Conservation (phyloP, 2,888 invertebrate species). For the Drosophila borealis region DNA sequence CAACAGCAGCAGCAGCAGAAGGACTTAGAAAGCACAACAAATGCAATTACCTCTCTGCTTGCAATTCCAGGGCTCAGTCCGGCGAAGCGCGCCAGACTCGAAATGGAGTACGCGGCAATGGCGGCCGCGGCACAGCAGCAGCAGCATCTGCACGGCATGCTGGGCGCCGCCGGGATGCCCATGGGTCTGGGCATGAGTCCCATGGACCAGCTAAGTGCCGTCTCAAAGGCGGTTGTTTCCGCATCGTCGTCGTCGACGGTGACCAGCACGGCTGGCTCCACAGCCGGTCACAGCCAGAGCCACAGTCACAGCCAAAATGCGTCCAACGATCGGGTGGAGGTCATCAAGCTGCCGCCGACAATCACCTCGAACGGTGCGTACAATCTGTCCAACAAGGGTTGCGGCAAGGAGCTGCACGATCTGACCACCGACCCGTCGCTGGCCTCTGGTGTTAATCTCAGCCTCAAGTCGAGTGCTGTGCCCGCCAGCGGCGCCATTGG, state of each 20-base stretch:
- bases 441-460: conserved; percentile 83
- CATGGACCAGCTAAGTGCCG: conserved; percentile 60
- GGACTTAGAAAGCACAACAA: conserved; percentile 81
- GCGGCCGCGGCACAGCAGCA: conserved; percentile 84
- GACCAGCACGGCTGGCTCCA: conserved; percentile 40
- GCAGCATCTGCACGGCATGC: conserved; percentile 72
- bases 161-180: conserved; percentile 65
- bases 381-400: conserved; percentile 83
- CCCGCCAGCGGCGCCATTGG: conserved; percentile 65
- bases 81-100: conserved; percentile 85
- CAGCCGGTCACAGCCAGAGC: conserved; percentile 26
- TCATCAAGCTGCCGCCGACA: conserved; percentile 91
- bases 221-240: conserved; percentile 54
- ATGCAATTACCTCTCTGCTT: conserved; percentile 84
- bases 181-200: conserved; percentile 55
- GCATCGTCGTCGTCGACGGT: conserved; percentile 36
- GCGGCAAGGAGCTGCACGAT: conserved; percentile 82
- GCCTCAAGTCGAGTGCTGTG: conserved; percentile 76
- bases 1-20: conserved; percentile 81
- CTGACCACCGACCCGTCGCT: conserved; percentile 77
- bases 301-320: conserved; percentile 46
- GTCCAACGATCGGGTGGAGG: conserved; percentile 90
- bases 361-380: conserved; percentile 86
- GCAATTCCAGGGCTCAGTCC: conserved; percentile 86
- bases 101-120: conserved; percentile 85